Conservation (phyloP, 1,140 invertebrate species). For the Cardiocondyla obscurior region DNA sequence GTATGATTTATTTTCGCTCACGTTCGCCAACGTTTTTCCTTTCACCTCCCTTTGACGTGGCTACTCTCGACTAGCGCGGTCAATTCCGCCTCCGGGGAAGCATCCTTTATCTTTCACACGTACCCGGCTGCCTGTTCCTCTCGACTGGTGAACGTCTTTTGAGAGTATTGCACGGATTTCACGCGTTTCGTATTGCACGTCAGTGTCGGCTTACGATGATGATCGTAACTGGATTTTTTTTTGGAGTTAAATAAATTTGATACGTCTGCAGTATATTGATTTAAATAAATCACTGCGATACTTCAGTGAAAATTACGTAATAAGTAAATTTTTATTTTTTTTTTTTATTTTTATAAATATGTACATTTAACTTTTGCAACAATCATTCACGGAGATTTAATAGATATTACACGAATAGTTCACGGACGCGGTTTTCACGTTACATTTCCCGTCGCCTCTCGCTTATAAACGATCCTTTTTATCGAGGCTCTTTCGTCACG, state of each 20-base stretch:
- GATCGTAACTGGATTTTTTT: not conserved
- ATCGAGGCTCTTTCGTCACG: not conserved
- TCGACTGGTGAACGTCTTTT: slow-evolving; percentile 21
- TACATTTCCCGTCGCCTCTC: not conserved
- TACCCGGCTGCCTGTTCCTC: slow-evolving; percentile 36
- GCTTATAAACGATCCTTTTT: not conserved
- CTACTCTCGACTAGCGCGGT: slow-evolving; percentile 19
- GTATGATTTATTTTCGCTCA: slow-evolving; percentile 59
- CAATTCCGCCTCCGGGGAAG: slow-evolving; percentile 27
- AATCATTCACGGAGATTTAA: not conserved
- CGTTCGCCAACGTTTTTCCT: slow-evolving; percentile 51
- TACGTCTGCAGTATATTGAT: not conserved
- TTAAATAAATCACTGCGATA: not conserved
- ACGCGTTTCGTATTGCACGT: not conserved
- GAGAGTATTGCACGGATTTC: slow-evolving; percentile 6
- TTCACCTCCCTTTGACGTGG: slow-evolving; percentile 54
- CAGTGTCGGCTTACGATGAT: not conserved
- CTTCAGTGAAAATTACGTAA: not conserved
- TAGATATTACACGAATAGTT: not conserved
- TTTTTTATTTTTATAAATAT: not conserved
- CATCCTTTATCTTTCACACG: slow-evolving; percentile 43
- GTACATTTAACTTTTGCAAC: not conserved
- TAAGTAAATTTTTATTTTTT: not conserved
- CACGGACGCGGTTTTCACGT: not conserved
- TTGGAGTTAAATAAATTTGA: not conserved